These are phyloP conservation scores for Oryzias curvinotus DNA, from an alignment of 2,113 vertebrate genomes.

Conservation along the genomic window DNA sequence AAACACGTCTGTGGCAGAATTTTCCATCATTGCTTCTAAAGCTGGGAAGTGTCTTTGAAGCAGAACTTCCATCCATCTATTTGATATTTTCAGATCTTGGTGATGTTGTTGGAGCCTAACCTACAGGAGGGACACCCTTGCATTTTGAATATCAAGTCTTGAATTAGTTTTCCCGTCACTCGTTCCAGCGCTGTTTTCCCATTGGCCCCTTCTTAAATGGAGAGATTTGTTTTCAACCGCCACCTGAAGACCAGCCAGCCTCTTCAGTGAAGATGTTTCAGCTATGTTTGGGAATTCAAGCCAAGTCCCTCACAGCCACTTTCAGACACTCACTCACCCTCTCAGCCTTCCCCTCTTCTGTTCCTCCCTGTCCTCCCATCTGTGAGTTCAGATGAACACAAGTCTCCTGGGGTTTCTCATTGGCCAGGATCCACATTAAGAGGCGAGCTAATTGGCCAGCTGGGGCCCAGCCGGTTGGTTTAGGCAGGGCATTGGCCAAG, in stretches of 20 bases:
- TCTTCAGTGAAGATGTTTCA: conserved; percentile 71
- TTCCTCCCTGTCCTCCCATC: conserved; percentile 68
- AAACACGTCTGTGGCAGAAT: too few species aligned
- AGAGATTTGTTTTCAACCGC: conserved; percentile 55
- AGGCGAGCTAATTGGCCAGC: conserved; percentile 76
- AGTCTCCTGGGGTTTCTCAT: conserved; percentile 70
- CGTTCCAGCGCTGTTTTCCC: conserved; percentile 6
- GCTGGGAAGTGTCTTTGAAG: too few species aligned
- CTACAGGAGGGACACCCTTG: too few species aligned
- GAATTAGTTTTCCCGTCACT: background rate
- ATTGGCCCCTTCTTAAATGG: conserved; percentile 35
- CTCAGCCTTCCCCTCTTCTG: conserved; percentile 7
- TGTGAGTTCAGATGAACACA: conserved; percentile 73
- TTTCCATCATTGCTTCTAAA: too few species aligned
- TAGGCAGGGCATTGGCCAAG: conserved; percentile 66
- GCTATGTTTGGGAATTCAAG: conserved; percentile 53
- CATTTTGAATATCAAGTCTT: background rate
- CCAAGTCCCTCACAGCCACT: conserved; percentile 50
- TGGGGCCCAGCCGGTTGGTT: conserved; percentile 69
- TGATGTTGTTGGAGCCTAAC: too few species aligned
- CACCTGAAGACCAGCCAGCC: conserved; percentile 54
- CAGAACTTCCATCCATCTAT: too few species aligned
- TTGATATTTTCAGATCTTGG: too few species aligned
- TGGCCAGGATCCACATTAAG: conserved; percentile 68
- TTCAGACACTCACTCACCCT: conserved; percentile 15